phyloP scores from a whole-genome alignment of 1,140 invertebrate species.

The Bombus balteatus region DNA sequence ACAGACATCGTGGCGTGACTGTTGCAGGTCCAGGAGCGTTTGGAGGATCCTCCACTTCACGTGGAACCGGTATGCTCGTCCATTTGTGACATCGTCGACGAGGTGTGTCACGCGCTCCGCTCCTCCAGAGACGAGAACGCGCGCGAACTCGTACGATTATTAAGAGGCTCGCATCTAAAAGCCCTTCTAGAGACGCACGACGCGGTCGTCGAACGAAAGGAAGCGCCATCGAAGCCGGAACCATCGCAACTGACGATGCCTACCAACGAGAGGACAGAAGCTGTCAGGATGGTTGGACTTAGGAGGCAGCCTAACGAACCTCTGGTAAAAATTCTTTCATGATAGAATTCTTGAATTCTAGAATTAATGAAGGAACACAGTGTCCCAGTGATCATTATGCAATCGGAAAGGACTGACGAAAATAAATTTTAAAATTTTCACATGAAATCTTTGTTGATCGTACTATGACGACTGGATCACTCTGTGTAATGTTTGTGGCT shows the following conservation, averaged over 20 bases:
- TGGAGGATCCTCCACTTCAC: slow-evolving; percentile 75
- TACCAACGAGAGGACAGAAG: slow-evolving; percentile 78
- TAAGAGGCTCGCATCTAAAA: slow-evolving; percentile 75
- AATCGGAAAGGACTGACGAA: not conserved
- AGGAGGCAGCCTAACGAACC: slow-evolving; percentile 94
- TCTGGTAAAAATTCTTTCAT: slow-evolving; percentile 84
- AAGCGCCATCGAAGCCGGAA: slow-evolving; percentile 46
- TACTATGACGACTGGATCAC: no score
- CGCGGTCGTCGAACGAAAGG: slow-evolving; percentile 84
- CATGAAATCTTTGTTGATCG: no score
- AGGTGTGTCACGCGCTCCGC: slow-evolving; percentile 71
- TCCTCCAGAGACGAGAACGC: slow-evolving; percentile 67
- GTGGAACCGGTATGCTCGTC: slow-evolving; percentile 76
- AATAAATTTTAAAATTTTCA: no score
- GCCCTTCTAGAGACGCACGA: slow-evolving; percentile 88
- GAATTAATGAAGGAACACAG: not conserved
- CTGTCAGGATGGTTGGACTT: slow-evolving; percentile 94
- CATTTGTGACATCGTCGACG: slow-evolving; percentile 76
- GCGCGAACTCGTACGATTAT: slow-evolving; percentile 73
- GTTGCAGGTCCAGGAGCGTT: slow-evolving; percentile 77
- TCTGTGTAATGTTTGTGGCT: no score
- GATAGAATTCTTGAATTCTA: not conserved
- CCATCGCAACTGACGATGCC: slow-evolving; percentile 71
- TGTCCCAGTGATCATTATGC: not conserved
- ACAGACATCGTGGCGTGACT: not conserved